Base-by-base conservation (phyloP, 2,797 vertebrate species). In the Moxostoma hubbsi region DNA sequence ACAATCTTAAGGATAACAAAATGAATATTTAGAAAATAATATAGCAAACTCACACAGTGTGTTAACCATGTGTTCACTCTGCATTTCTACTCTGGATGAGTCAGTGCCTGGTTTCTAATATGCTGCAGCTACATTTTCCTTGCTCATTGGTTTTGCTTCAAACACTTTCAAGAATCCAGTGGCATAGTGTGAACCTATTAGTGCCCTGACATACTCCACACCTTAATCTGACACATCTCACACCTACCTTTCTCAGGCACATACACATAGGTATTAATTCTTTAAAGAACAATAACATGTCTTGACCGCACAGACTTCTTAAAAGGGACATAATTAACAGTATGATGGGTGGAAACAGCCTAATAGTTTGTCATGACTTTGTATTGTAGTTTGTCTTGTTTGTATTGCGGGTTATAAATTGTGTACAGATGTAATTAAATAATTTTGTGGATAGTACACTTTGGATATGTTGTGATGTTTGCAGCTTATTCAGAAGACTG, bases 401-500 rank as follows among this genome's bases (percentile, higher is more conserved):
- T 61, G 6, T 15, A 61, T 50, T 15, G 9, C 5, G 2, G 11
- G 12, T 36, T 36, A 36, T 36, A 36, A 36, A 36, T 4, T 36
- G 36, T 36, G 36, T 36, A 36, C 36, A 36, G 36, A 36, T 36
- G 36, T 36, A 36, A 36, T 36, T 36, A 36, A 36, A 36, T 36
- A 36, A 36, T 36, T 36, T 36, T 36, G 2, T 36, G 36, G 7
- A 15, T 53, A 59, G 43, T 7, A 5, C 43, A n/a, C 69, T 54
- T 36, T 57, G 50, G 50, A 61, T 36, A 36, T 74, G n/a, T 62
- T 10, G 55, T 64, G 36, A 36, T 36, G 53, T 18, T 1, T 82
- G 9, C 77, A 99, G 98, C 89, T 94, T 93, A 78, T 97, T 99
- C 85, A 95, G 88, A 58, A 92, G 10, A 16, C 90, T 98, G 63